Evolutionary conservation across 2,797 vertebrate species (phyloP), one percentile per base, ranked within the genome.

Genomic region (Periophthalmus magnuspinnatus): DNA sequence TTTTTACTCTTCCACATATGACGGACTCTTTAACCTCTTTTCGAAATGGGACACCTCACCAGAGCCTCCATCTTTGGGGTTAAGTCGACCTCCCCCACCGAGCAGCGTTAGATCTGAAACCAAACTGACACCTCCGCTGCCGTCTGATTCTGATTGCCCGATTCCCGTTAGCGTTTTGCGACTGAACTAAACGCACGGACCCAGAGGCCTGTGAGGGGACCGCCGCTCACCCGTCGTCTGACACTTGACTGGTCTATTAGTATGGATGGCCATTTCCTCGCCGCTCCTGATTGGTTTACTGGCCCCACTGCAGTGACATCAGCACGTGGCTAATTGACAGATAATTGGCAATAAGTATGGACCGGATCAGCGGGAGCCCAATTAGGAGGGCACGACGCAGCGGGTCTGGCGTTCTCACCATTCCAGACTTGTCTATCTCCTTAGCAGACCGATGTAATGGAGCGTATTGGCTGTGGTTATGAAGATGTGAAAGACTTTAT

Each of bases 291-390:
- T 89, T 90, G 85, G 83, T 84, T 85, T 86, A 75, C 82, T 82
- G 87, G 85, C 88, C 76, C 81, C 83, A 69, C 84, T n/a, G 6
- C 59, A 72, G 73, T 91, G 86, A 90, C 89, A 91, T 90, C 89
- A 90, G 85, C 84, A 87, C 78, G 71, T 86, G 77, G 80, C 81
- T 91, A 92, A 91, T 88, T 86, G 87, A 81, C 80, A 83, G 77
- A 79, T 91, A 90, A 92, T 92, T 89, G 82, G 63, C 80, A 84
- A 84, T 89, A 90, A 93, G 91, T 76, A 83, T 17, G 34, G 56
- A 80, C 83, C 75, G 72, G 86, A 87, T 88, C 77, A 65, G 89
- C 69, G 59, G 71, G 69, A 72, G 78, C 75, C 71, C 72, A 86
- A 80, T 89, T 89, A 85, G 82, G 82, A 69, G 60, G 69, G 65